A percentile compares a stretch with the other conserved stretches of the same genome.
These are phyloP conservation scores for Drosophila arizonae DNA, from an alignment of 1,140 invertebrate species.

Conservation along the genomic window DNA sequence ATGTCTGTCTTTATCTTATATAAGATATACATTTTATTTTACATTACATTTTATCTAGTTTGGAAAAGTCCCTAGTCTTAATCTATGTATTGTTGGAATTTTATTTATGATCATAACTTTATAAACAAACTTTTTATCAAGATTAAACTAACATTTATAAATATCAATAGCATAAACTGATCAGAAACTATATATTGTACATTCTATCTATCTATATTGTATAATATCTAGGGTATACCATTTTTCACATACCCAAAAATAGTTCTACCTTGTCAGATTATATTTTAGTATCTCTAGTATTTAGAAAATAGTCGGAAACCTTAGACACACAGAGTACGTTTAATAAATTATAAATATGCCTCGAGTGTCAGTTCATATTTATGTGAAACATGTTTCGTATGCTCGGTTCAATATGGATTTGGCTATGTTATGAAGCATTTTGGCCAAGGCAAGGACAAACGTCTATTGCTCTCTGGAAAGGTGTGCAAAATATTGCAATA, in stretches of 20 bases:
- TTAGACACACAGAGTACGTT: conserved; percentile 23
- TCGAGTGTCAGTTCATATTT: conserved; percentile 48
- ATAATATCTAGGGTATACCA: not conserved
- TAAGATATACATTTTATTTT: no score
- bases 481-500: conserved; percentile 46
- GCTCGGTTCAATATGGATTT: conserved; percentile 43
- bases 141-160: no score
- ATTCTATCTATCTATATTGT: no score
- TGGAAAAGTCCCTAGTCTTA: no score
- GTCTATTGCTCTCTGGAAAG: conserved; percentile 61
- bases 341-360: conserved; percentile 47
- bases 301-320: conserved; percentile 30
- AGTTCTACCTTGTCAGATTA: not conserved
- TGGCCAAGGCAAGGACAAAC: conserved; percentile 50
- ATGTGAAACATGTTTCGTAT: conserved; percentile 40
- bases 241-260: not conserved
- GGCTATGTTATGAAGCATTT: not conserved
- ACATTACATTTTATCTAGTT: no score
- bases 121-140: no score
- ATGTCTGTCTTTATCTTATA: no score
- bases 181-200: no score
- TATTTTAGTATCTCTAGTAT: not conserved
- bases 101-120: no score
- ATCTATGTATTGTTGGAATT: no score
- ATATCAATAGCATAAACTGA: no score